Base-by-base conservation (phyloP, 2,888 invertebrate species). In the Eupeodes latifasciatus region DNA sequence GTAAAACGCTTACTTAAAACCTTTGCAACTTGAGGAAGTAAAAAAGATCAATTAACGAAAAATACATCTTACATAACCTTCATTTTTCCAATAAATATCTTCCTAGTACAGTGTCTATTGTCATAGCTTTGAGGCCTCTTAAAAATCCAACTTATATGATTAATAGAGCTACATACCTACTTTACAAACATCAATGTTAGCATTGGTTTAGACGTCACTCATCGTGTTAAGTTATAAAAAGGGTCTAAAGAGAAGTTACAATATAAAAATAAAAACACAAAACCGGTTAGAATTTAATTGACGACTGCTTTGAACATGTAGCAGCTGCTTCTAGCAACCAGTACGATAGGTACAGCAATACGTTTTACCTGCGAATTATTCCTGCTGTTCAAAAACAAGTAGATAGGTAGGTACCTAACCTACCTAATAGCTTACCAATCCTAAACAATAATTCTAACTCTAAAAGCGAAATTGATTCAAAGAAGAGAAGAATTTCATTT, bases 281-380 rank as follows among this genome's bases (percentile, higher is more conserved):
- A 59, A 59, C 59, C 59, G 59, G 59, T 59, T 59, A 2, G 4
- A 59, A 36, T 59, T 9, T 59, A 59, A 59, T 59, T n/a, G 34
- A 34, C 12, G 14, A 7, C 7, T 12, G 14, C 34, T 36, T 36
- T 34, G 34, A 59, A 36, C 34, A 9, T n/a, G 9, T 59, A 14
- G 59, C 34, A 59, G 59, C 34, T 59, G 34, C 0, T 40, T 27
- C 27, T 27, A 27, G 2, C 27, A 34, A 59, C 12, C 7, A 27
- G 3, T 59, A 1, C n/a, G 14, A 4, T 14, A 51, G 16, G 49
- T 49, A 47, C 4, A 2, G 12, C 11, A 47, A 11, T 5, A 0
- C 3, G 14, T n/a, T 14, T 59, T 36, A 14, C 57, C 12, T 34
- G 57, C 59, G 7, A n/a, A 1, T 36, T n/a, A 4, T 9, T 36